Base-by-base conservation (phyloP, 1,140 invertebrate genomes). In the Tyrophagus putrescentiae region DNA sequence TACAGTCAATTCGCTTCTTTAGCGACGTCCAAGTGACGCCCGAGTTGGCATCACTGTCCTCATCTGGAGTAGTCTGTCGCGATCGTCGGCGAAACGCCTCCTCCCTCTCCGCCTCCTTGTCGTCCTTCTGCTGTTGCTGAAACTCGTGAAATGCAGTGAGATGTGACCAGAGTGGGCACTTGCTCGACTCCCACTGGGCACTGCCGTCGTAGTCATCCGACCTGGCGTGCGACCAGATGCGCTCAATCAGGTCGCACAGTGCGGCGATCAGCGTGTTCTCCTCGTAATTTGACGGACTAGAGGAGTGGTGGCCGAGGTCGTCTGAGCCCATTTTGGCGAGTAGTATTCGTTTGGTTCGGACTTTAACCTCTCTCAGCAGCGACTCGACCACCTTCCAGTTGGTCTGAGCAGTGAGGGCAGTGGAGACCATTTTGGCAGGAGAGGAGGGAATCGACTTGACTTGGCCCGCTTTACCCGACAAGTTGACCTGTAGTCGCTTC, bases 341-440 rank as follows among this genome's bases (percentile, higher is more conserved):
- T 31, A 98, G 72, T 89, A 98, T 97, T 68, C 92, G 76, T 75
- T 98, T 98, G 1, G 94, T 98, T 21, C 34, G 45, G 11, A 57
- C 70, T 69, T 78, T 80, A 42, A 74, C 76, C 67, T 80, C 79
- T 65, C 74, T 75, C 16, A 98, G 75, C 63, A 98, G 77, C 68
- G 93, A 91, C 70, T 98, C 90, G 21, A 99, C 92, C 76, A 98
- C 98, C 39, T 87, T 90, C 84, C 90, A 94, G 74, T 98, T 97
- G 16, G 89, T 89, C 72, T 96, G 90, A n/a, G 89, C 90, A 65
- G 92, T 45, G 16, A 65, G 44, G 28, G 50, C 59, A 29, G 23
- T 28, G 1, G 58, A 41, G 36, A 61, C 50, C 39, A 21, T 5
- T 59, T 59, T 59, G 2, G 41, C 9, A 2, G 57, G 57, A 32